Evolutionary conservation across 35 echinoderm and acorn worm genomes (phyloP).

Genomic region (Apostichopus japonicus): DNA sequence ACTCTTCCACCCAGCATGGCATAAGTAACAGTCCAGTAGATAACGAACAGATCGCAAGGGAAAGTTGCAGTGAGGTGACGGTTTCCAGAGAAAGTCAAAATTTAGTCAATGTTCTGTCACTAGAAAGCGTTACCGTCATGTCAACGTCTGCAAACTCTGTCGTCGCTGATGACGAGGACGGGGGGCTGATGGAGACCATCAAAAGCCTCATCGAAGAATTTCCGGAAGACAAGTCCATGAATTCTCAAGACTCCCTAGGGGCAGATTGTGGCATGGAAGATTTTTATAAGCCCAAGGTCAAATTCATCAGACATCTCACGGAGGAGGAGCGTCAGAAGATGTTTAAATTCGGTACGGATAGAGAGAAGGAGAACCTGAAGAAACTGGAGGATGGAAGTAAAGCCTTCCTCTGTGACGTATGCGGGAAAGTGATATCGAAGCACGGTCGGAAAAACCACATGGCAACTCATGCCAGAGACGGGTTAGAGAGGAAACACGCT

Average conservation of each 20-base stretch:
- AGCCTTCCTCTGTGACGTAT: conserved; percentile 10
- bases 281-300: background rate
- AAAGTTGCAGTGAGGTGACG: background rate
- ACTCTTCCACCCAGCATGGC: no score
- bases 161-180: background rate
- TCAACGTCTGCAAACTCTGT: background rate
- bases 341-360: background rate
- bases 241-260: background rate
- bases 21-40: no score
- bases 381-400: background rate
- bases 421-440: background rate
- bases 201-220: background rate
- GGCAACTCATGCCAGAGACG: background rate
- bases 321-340: conserved; percentile 30
- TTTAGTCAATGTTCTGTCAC: background rate
- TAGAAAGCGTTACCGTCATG: background rate
- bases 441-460: background rate
- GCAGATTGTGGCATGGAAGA: background rate
- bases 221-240: no score
- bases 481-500: background rate
- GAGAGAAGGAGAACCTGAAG: background rate
- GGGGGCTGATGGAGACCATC: background rate
- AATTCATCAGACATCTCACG: conserved; percentile 38
- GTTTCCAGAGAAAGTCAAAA: background rate
- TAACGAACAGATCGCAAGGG: no score